These are phyloP conservation scores for Mythimna lalbum DNA, from an alignment of 2,888 invertebrate genomes.

Conservation along the genomic window DNA sequence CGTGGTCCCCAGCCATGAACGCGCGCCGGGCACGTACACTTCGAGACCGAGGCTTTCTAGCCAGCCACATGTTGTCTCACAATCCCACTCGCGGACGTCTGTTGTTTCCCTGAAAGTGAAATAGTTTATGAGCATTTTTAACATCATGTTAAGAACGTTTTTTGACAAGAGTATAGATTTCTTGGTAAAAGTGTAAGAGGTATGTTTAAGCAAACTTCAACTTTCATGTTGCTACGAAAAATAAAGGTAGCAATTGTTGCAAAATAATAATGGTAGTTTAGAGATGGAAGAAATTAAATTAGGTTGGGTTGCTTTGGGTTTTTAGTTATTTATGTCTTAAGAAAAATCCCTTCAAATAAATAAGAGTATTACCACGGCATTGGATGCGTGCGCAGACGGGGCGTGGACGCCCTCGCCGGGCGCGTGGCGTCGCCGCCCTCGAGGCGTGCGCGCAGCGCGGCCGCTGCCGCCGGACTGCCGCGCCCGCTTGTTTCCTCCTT, in stretches of 20 bases:
- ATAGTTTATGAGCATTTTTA: not conserved
- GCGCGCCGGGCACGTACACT: slow-evolving; percentile 94
- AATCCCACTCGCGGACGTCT: slow-evolving; percentile 95
- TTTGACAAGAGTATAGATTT: not conserved
- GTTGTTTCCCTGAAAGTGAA: slow-evolving; percentile 89
- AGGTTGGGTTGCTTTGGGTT: too few species aligned
- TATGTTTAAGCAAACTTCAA: too few species aligned
- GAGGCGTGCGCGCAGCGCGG: slow-evolving; percentile 92
- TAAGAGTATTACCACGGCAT: slow-evolving; percentile 74
- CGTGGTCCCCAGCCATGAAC: slow-evolving; percentile 95
- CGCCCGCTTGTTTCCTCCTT: slow-evolving; percentile 83
- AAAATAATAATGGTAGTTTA: too few species aligned
- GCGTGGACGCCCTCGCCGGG: slow-evolving; percentile 88
- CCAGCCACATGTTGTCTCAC: slow-evolving; percentile 96
- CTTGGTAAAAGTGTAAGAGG: not conserved
- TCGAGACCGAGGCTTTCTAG: slow-evolving; percentile 94
- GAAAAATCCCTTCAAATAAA: not conserved
- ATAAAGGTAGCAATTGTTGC: too few species aligned
- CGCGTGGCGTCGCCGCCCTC: slow-evolving; percentile 93
- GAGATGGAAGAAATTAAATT: too few species aligned
- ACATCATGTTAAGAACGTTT: not conserved
- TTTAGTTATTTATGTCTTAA: too few species aligned
- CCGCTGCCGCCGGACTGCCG: slow-evolving; percentile 83
- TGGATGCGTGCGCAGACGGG: slow-evolving; percentile 88
- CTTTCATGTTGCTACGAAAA: too few species aligned